Percentiles rank a stretch among this genome's conserved stretches.
phyloP scores from a whole-genome alignment of 2,113 vertebrate genomes.

The Propithecus coquereli region DNA sequence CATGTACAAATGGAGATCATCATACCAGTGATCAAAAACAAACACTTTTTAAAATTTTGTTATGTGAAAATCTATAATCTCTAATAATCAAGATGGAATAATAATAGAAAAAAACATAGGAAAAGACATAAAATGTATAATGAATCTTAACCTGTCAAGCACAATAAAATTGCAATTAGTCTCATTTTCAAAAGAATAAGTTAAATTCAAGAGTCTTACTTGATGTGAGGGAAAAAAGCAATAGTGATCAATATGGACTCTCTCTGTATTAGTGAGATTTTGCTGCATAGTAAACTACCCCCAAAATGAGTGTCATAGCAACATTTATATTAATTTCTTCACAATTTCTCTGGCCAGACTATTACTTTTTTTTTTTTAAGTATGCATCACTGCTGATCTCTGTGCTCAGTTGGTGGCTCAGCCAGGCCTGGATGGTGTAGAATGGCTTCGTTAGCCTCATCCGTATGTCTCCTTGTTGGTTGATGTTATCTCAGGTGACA shows the following conservation, averaged over 20 bases:
- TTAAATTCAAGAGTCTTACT: background rate
- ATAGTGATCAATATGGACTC: background rate
- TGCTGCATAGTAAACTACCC: background rate
- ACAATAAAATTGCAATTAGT: background rate
- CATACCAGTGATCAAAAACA: background rate
- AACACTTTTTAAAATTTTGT: no score
- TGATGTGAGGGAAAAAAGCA: background rate
- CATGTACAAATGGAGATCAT: background rate
- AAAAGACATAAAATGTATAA: background rate
- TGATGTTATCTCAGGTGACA: background rate
- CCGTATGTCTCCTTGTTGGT: background rate
- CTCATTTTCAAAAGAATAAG: background rate
- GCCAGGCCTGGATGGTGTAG: rapidly evolving
- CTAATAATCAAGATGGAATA: background rate
- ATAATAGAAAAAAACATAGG: background rate
- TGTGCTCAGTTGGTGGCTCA: background rate
- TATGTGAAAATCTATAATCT: background rate
- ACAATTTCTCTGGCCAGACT: background rate
- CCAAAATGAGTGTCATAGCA: background rate
- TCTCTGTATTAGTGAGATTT: background rate
- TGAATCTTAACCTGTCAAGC: background rate
- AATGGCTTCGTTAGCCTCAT: background rate
- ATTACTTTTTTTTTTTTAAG: background rate
- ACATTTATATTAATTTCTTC: background rate
- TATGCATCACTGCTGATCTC: background rate